These are phyloP conservation scores for Tigriopus japonicus DNA, from an alignment of 1,140 invertebrate genomes.

Conservation along the genomic window DNA sequence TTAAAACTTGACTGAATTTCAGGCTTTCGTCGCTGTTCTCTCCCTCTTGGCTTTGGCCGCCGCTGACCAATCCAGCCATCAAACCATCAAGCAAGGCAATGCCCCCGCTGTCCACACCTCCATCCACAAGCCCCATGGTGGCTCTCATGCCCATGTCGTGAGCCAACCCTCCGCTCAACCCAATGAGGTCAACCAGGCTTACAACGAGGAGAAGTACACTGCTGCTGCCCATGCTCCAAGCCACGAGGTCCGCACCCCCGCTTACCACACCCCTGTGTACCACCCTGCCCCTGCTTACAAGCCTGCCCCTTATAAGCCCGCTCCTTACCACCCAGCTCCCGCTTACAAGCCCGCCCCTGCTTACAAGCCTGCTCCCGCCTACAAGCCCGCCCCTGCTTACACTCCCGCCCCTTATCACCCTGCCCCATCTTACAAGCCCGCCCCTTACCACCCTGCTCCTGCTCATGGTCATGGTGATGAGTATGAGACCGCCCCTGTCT, in stretches of 20 bases:
- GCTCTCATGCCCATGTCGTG: neutral
- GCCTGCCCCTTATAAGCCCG: slow-evolving; percentile 12
- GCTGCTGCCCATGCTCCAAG: neutral
- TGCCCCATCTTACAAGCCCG: neutral
- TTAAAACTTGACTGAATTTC: neutral
- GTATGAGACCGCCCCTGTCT: slow-evolving; percentile 11
- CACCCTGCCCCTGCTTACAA: slow-evolving; percentile 14
- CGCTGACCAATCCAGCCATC: slow-evolving; percentile 7
- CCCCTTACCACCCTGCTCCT: slow-evolving; percentile 5
- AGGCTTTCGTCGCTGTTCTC: slow-evolving; percentile 6
- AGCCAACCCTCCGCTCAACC: neutral
- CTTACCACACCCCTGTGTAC: slow-evolving; percentile 10
- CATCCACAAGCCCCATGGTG: slow-evolving; percentile 1
- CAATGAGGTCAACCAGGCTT: neutral
- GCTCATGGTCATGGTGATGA: neutral
- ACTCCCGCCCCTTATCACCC: neutral
- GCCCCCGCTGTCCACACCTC: neutral
- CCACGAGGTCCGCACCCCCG: neutral
- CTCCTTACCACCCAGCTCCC: slow-evolving; percentile 13
- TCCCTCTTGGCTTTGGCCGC: slow-evolving; percentile 9
- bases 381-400: slow-evolving; percentile 10
- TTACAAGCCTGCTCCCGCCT: slow-evolving; percentile 1
- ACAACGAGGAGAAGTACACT: neutral
- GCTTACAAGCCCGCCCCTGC: slow-evolving; percentile 5
- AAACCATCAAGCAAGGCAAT: slow-evolving; percentile 7